Evolutionary conservation across 2,797 vertebrate genomes (phyloP), one percentile per base, ranked within the genome.

Genomic region (Neostethus bicornis): DNA sequence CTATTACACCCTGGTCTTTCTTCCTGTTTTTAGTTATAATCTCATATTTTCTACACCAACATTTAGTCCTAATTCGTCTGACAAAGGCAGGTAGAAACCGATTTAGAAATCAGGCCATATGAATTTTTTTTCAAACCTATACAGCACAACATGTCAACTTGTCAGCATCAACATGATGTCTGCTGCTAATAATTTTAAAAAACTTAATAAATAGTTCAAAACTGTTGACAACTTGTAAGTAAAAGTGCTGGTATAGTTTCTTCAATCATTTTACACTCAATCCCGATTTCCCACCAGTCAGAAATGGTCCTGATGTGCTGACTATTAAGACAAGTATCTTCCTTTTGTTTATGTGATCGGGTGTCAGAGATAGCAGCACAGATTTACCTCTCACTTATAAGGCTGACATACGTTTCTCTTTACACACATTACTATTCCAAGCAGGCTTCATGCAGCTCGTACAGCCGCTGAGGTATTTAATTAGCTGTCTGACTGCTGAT

Each of bases 401-500:
- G 73, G 61, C 86, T 80, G 85, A 90, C 85, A 85, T 88, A 87
- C 60, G 83, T 79, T 90, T 85, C 81, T 86, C 73, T 84, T 85
- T 83, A 75, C 71, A 66, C 73, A 53, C 78, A 86, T 91, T 85
- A 85, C 64, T 79, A 89, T 90, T 87, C 81, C 46, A 67, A 81
- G 68, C 77, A 77, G 80, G 79, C 61, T 31, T 64, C 66, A 20
- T 67, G 41, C 75, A 50, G 83, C 63, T 54, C 21, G 2, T 44
- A 61, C 85, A 77, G 76, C 79, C 57, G 62, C 81, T 70, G 82
- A 85, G 80, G 55, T 85, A 55, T 87, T 90, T 92, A 86, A 91
- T 92, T 87, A 91, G 91, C 81, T 66, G 85, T 86, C 80, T 82
- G 84, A 78, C 85, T 77, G 76, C 81, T 85, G 87, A 90, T 61